Evolutionary conservation across 2,113 vertebrate species (phyloP), one percentile per base, ranked within the genome.

Genomic region (Mirounga angustirostris): DNA sequence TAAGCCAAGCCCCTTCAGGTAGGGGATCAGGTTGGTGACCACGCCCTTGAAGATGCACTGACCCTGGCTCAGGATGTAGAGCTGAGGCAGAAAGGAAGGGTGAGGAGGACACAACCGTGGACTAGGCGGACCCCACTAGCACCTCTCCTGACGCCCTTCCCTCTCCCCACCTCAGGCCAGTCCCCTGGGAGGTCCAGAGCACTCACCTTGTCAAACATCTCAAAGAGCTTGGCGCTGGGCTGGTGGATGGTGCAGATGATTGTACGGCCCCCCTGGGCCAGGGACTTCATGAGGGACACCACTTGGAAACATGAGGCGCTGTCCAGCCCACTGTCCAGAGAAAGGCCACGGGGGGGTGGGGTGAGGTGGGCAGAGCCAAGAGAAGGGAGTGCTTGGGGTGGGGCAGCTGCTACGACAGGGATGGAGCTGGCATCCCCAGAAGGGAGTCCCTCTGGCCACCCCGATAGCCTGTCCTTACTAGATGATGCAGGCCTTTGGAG

Each of bases 191-290:
- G 10, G 56, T 56, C 80, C 22, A 21, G 58, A 36, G 36, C 28
- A 69, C 97, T 85, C 98, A 99, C 99, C 99, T 99, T 99, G 98
- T 99, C 99, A n/a, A 99, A 99, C 99, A 99, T 99, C 98, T 99
- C 99, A 78, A 99, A 99, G 97, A 99, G 99, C 99, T 99, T 99
- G 98, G 99, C 99, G 73, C 99, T 99, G 98, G 99, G 99, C 99
- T 99, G 99, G 98, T 99, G 99, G 98, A 99, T 99, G 98, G 99
- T 99, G 98, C 99, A 99, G 98, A 99, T 99, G 98, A 99, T 99
- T 79, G 99, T 99, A 87, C 99, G 99, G 63, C 99, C 99, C 0
- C 99, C 99, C 96, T 99, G 99, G 86, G 99, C 99, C 98, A 99
- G 98, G 81, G 99, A 99, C 94, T 99, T 99, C 99, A 99, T 99